Evolutionary conservation across 1,140 invertebrate species (phyloP), one percentile per base, ranked within the genome.

Genomic region (Pachypeltis micranthus): DNA sequence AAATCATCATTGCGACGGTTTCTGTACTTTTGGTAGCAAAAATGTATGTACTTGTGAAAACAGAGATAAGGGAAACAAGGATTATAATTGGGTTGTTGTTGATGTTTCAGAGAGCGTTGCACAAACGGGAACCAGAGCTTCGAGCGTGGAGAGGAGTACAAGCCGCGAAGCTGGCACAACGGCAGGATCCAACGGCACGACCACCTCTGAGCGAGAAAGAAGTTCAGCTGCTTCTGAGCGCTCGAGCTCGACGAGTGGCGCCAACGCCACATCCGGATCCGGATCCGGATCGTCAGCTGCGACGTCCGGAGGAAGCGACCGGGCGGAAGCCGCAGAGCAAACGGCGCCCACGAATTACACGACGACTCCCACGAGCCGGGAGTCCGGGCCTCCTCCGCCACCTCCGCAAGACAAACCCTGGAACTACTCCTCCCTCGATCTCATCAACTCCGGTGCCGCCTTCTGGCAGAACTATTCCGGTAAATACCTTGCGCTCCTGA

Each of bases 381-480:
- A 65, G 75, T 10, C 72, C 68, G 76, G 75, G 77, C 70, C 74
- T 72, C 75, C 61, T 27, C 73, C 62, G 54, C 71, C 69, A 62
- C 69, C 69, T 69, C 71, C 72, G 71, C 76, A 77, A 51, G 77
- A 78, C 12, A 78, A 78, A 64, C 77, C 77, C 59, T 75, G 76
- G 68, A 78, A 79, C 62, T 79, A 73, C 54, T 72, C 72, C 16
- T 67, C 69, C 26, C 63, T 73, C 29, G 72, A 73, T 63, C 66
- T 73, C 65, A 71, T 73, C 65, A 69, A 70, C 51, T 69, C 69
- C 44, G 71, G 86, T 1, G 86, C 87, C 23, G 85, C 85, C 29
- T 91, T 91, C 74, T 91, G 88, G 88, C 87, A 90, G 74, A 91
- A 89, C 73, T 90, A 91, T 75, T 89, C 88, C 72, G 88, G 88